Conservation (phyloP, 1,140 invertebrate species). For the Telenomus remus region DNA sequence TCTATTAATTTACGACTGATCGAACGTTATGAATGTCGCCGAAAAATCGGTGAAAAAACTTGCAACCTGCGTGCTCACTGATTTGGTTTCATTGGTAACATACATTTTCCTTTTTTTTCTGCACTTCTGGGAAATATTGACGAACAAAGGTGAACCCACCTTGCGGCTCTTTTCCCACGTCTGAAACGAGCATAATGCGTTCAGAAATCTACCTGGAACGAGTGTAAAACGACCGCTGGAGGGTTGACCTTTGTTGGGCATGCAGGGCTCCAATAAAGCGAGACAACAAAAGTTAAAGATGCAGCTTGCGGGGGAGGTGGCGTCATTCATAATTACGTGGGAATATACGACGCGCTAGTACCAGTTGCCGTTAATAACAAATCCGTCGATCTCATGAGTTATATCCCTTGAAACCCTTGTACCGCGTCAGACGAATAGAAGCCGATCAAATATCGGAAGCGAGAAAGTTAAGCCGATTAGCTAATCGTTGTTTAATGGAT, state of each 20-base stretch:
- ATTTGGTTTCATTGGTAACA: constrained; percentile 14
- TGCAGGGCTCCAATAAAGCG: constrained; percentile 19
- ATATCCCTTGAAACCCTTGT: not conserved
- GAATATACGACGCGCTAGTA: constrained; percentile 30
- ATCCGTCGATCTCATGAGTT: constrained; percentile 2
- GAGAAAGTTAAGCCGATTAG: constrained; percentile 60
- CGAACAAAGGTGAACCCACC: constrained; percentile 48
- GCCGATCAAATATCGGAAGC: constrained; percentile 51
- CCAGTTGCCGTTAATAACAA: constrained; percentile 10
- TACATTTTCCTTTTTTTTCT: constrained; percentile 28
- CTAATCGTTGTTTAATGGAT: constrained; percentile 52
- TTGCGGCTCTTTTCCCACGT: constrained; percentile 59
- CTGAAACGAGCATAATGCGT: constrained; percentile 36
- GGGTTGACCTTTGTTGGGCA: constrained; percentile 51
- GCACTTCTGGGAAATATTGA: constrained; percentile 46
- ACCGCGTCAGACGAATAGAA: constrained; percentile 38
- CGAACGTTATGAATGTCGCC: not conserved
- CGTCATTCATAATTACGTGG: constrained; percentile 49
- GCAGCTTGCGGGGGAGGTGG: constrained; percentile 43
- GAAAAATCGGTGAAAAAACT: constrained; percentile 4
- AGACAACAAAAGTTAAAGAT: constrained; percentile 43
- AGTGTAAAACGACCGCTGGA: constrained; percentile 45
- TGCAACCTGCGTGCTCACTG: not conserved
- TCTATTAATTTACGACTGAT: constrained; percentile 23
- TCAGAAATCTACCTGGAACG: constrained; percentile 51